Conservation (phyloP, 2,797 vertebrate species). For the Myripristis murdjan region DNA sequence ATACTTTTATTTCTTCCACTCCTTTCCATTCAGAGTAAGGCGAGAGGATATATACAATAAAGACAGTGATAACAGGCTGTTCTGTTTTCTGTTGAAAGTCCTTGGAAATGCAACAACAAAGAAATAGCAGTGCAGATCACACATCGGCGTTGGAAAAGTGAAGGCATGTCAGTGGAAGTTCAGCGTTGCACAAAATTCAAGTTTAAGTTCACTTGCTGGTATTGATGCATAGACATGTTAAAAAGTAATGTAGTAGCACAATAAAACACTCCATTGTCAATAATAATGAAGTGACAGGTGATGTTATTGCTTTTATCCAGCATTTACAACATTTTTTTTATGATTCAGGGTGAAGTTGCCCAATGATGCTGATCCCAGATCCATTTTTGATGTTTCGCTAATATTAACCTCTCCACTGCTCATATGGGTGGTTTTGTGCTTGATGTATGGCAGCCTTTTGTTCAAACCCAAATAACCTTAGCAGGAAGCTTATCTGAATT, state of each 20-base stretch:
- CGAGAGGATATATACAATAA: background rate
- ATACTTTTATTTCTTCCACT: conserved; percentile 19
- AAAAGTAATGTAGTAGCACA: background rate
- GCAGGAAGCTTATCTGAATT: no score
- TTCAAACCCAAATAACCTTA: no score
- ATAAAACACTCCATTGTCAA: no score
- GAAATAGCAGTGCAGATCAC: background rate
- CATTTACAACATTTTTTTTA: no score
- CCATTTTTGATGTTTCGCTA: no score
- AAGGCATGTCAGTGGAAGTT: conserved; percentile 2
- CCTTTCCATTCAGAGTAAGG: background rate
- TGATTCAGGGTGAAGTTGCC: no score
- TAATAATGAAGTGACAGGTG: no score
- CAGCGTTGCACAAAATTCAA: conserved; percentile 2
- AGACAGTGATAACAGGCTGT: conserved; percentile 21
- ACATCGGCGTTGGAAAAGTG: conserved; percentile 5
- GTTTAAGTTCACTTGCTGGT: background rate
- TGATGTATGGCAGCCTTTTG: no score
- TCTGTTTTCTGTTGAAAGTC: conserved; percentile 22
- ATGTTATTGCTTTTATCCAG: no score
- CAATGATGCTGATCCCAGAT: no score
- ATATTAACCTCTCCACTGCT: no score
- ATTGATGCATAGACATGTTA: background rate
- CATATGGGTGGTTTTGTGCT: no score
- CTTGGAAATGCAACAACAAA: background rate